Evolutionary conservation across 2,113 vertebrate genomes (phyloP).

Genomic region (Merops nubicus): DNA sequence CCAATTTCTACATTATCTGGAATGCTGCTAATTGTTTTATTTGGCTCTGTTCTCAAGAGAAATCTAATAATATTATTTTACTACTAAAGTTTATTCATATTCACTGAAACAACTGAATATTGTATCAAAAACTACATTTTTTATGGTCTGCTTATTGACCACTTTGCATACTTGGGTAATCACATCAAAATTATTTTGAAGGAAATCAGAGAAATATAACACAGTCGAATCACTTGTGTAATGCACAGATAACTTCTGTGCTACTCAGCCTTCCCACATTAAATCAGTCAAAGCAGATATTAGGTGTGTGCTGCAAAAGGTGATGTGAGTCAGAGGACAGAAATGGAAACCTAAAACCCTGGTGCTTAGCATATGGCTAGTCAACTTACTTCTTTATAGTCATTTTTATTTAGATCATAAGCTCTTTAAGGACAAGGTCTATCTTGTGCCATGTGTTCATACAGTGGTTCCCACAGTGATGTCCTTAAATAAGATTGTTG

Average conservation of each 20-base stretch:
- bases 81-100: background rate
- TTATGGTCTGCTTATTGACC: background rate
- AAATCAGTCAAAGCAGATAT: background rate
- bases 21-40: constrained; percentile 51
- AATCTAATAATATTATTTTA: constrained; percentile 23
- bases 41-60: background rate
- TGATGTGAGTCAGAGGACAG: background rate
- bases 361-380: background rate
- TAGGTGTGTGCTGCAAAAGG: background rate
- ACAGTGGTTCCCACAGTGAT: background rate
- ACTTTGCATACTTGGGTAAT: background rate
- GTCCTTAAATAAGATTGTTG: background rate
- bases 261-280: background rate
- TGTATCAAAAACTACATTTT: background rate
- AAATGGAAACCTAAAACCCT: background rate
- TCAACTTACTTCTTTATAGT: background rate
- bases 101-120: background rate
- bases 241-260: background rate
- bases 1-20: constrained; percentile 35
- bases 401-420: background rate
- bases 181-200: background rate
- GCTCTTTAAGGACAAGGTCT: background rate
- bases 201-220: background rate
- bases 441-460: background rate
- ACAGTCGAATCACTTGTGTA: background rate